Evolutionary conservation across 1,140 invertebrate genomes (phyloP).

Genomic region (Cydia splendana): DNA sequence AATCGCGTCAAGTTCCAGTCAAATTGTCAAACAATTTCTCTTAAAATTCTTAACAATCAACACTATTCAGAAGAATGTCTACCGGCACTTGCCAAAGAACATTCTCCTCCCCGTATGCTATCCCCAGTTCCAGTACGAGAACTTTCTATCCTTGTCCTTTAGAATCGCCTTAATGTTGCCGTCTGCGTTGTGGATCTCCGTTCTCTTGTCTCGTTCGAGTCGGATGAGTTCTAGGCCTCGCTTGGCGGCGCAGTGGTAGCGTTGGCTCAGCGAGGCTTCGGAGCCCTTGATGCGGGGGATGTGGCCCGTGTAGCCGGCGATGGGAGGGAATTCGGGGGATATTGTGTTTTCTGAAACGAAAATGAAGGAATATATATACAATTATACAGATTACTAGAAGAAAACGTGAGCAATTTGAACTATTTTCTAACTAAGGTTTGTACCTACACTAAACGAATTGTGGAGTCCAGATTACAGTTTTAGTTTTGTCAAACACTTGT

Average conservation of each 20-base stretch:
- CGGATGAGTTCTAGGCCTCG: constrained; percentile 82
- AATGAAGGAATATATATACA: neutral
- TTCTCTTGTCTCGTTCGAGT: constrained; percentile 79
- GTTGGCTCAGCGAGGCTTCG: constrained; percentile 84
- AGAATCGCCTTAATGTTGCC: constrained; percentile 67
- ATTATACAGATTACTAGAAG: no score
- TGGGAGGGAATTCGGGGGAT: constrained; percentile 85
- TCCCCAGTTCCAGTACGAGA: constrained; percentile 78
- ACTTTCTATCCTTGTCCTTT: constrained; percentile 70
- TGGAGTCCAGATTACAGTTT: no score
- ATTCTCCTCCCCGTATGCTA: constrained; percentile 80
- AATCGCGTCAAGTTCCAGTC: no score
- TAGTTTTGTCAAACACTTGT: no score
- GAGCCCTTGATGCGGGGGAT: constrained; percentile 84
- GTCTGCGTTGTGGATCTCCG: constrained; percentile 66
- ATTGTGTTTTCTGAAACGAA: constrained; percentile 82
- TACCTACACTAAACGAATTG: no score
- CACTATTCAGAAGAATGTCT: constrained; percentile 64
- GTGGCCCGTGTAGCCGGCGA: constrained; percentile 86
- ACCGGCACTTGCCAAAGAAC: constrained; percentile 75
- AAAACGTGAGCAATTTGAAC: no score
- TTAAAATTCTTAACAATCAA: constrained; percentile 22
- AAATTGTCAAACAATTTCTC: no score
- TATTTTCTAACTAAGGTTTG: no score
- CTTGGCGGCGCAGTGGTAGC: constrained; percentile 85